Evolutionary conservation across 1,140 invertebrate genomes (phyloP).

Genomic region (Mycetomoellerius zeteki): DNA sequence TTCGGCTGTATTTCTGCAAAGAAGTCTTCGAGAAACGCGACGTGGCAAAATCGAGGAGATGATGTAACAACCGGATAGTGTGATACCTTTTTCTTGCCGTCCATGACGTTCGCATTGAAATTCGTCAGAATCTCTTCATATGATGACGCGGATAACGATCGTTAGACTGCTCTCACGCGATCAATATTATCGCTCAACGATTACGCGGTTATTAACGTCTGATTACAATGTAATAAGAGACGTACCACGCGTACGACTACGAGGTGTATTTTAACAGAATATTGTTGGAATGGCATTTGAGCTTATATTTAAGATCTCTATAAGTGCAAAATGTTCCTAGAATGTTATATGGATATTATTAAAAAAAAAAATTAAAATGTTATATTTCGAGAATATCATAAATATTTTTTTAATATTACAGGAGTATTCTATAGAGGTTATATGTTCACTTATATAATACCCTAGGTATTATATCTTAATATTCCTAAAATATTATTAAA

Average conservation of each 20-base stretch:
- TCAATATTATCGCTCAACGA: constrained; percentile 19
- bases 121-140: background rate
- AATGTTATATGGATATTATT: too few relatives aligned
- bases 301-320: background rate
- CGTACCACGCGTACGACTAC: background rate
- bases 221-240: background rate
- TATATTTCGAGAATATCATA: too few relatives aligned
- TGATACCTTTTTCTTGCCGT: background rate
- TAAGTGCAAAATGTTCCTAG: too few relatives aligned
- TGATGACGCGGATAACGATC: background rate
- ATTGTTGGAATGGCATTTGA: too few relatives aligned
- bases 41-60: background rate
- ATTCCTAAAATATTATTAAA: too few relatives aligned
- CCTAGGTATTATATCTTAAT: too few relatives aligned
- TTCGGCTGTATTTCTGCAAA: background rate
- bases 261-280: too few relatives aligned
- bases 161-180: background rate
- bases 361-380: too few relatives aligned
- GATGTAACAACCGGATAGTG: background rate
- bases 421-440: too few relatives aligned
- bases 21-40: background rate
- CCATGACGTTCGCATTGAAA: background rate
- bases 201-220: background rate
- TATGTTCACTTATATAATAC: too few relatives aligned
- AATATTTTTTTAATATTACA: too few relatives aligned